Conservation (phyloP, 2,888 invertebrate genomes). For the Nycteola revayana region DNA sequence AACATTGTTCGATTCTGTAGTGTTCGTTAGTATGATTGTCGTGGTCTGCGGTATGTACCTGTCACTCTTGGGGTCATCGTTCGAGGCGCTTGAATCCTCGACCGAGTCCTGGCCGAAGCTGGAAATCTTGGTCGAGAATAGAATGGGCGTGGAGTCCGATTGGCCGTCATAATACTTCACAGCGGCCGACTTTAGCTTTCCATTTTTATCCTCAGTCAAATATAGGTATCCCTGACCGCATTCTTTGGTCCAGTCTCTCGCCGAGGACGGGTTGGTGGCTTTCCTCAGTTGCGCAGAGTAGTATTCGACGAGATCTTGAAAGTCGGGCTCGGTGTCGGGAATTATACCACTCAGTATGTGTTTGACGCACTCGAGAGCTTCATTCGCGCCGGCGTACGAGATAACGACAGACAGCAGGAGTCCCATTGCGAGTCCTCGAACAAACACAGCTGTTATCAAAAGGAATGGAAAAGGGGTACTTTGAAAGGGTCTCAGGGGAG, state of each 20-base stretch:
- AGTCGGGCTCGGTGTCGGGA: slow-evolving; percentile 63
- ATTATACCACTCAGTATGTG: slow-evolving; percentile 73
- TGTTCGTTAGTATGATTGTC: slow-evolving; percentile 66
- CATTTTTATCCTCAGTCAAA: slow-evolving; percentile 62
- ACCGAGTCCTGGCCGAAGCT: slow-evolving; percentile 77
- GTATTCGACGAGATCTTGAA: slow-evolving; percentile 64
- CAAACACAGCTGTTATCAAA: slow-evolving; percentile 40
- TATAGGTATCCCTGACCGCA: slow-evolving; percentile 71
- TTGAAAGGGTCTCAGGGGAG: slow-evolving; percentile 53
- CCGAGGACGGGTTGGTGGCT: slow-evolving; percentile 44
- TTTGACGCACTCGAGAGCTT: slow-evolving; percentile 83
- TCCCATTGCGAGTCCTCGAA: slow-evolving; percentile 81
- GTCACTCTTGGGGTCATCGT: slow-evolving; percentile 68
- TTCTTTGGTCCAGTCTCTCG: slow-evolving; percentile 58
- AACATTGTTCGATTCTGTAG: slow-evolving; percentile 67
- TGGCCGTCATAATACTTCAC: slow-evolving; percentile 69
- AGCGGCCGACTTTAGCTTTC: slow-evolving; percentile 61
- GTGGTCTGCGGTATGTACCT: slow-evolving; percentile 72
- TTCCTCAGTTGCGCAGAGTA: slow-evolving; percentile 62
- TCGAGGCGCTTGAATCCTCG: slow-evolving; percentile 56
- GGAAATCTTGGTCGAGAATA: slow-evolving; percentile 79
- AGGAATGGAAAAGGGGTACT: slow-evolving; percentile 49
- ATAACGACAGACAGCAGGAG: slow-evolving; percentile 88
- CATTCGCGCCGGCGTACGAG: slow-evolving; percentile 88
- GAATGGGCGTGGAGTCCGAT: slow-evolving; percentile 64